Base-by-base conservation (phyloP, 2,113 vertebrate species). In the Esox niger region DNA sequence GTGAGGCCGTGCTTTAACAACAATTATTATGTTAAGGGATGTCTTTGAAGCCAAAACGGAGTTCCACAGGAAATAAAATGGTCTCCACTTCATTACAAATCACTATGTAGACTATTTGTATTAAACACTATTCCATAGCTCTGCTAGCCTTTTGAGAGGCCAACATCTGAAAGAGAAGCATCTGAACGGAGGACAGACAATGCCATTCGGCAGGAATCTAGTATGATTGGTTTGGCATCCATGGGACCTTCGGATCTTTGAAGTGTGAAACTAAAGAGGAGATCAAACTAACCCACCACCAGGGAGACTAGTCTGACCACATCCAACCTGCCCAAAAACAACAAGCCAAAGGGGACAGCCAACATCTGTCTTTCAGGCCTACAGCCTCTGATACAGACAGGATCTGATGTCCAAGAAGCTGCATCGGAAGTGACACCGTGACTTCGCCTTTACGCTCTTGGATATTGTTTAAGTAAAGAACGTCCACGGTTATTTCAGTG, bases 111-210 rank as follows among this genome's bases (percentile, higher is more conserved):
- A n/a, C n/a, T n/a, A 43, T 15, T 17, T 43, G 13, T 43, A 17
- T 43, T 43, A 43, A 1, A 43, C 17, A 43, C 38, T 17, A 43
- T 43, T 43, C 15, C 13, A 43, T 17, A 43, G 38, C 38, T 43
- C 13, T 43, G 38, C 38, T 43, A 43, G 38, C 15, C 38, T 10
- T 17, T 4, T 17, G 5, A 43, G 38, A 17, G 38, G 38, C 38
- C 38, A 15, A 10, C n/a, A 52, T 1, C 47, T 52, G n/a, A 52
- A 8, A 21, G n/a, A 54, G 27, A 64, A 43, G 52, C 11, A 43
- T 49, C 57, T n/a, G 58, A 55, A 70, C 68, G 72, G 59, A 64
- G 66, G 64, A 74, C 38, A 43, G 15, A 46, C 35, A 17, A 38
- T 57, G 35, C 8, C 20, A 47, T 58, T 49, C 52, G 31, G 69